Conservation (phyloP, 2,888 invertebrate genomes). For the Xylota sylvarum region DNA sequence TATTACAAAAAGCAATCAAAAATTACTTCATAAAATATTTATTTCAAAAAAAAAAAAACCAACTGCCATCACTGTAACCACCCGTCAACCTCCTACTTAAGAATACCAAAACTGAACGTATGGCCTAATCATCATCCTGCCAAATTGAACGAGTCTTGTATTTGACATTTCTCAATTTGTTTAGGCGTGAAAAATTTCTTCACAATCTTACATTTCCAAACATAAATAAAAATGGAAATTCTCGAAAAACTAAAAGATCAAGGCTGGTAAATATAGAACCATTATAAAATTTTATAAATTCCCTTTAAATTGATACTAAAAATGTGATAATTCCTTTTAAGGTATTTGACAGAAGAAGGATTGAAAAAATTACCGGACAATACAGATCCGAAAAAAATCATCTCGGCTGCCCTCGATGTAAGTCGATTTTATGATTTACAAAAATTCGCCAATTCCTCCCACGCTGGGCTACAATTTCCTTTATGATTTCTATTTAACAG, state of each 20-base stretch:
- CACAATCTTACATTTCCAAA: slow-evolving; percentile 47
- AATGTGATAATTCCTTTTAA: slow-evolving; percentile 81
- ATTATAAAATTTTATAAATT: slow-evolving; percentile 14
- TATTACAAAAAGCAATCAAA: too few species aligned
- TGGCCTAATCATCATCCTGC: slow-evolving; percentile 21
- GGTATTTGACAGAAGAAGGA: slow-evolving; percentile 91
- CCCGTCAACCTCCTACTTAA: neutral
- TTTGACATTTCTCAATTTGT: slow-evolving; percentile 75
- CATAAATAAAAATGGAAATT: slow-evolving; percentile 86
- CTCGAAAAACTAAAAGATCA: slow-evolving; percentile 88
- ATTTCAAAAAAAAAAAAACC: neutral
- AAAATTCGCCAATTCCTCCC: slow-evolving; percentile 1
- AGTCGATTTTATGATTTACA: slow-evolving; percentile 82
- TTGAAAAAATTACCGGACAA: slow-evolving; percentile 88
- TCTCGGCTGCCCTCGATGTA: slow-evolving; percentile 90
- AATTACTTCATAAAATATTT: neutral
- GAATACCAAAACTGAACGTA: slow-evolving; percentile 39
- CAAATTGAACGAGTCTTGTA: slow-evolving; percentile 53
- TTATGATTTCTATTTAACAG: slow-evolving; percentile 75
- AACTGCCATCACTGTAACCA: neutral
- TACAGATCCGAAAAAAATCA: slow-evolving; percentile 88
- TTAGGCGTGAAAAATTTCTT: slow-evolving; percentile 71
- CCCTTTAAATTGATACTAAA: slow-evolving; percentile 4
- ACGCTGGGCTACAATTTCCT: neutral
- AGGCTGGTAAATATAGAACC: slow-evolving; percentile 87